Percentiles rank a stretch among this genome's conserved stretches.
phyloP scores from a whole-genome alignment of 2,797 vertebrate species.

The Characodon lateralis region DNA sequence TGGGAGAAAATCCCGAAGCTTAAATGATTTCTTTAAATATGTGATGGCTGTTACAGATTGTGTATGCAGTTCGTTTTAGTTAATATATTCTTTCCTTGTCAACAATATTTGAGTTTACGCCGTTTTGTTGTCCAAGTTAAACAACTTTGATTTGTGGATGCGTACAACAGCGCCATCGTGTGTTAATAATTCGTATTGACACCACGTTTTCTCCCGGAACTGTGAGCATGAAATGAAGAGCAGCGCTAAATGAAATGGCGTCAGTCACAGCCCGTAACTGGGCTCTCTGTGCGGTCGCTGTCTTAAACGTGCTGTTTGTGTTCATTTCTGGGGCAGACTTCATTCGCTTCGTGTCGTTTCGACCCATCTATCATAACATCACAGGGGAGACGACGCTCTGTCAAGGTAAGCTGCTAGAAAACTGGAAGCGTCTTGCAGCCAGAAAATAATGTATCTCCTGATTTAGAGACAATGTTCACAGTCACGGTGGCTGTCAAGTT shows the following conservation, averaged over 20 bases:
- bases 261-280: constrained; percentile 64
- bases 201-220: constrained; percentile 56
- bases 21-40: no score
- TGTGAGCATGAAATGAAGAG: constrained; percentile 48
- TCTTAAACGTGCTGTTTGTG: constrained; percentile 84
- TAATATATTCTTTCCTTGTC: not conserved
- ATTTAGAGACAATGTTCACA: not conserved
- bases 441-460: not conserved
- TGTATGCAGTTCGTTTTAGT: not conserved
- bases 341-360: constrained; percentile 87
- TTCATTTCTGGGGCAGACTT: constrained; percentile 88
- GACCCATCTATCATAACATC: constrained; percentile 85
- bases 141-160: not conserved
- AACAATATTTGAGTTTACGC: not conserved
- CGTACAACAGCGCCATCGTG: constrained; percentile 25
- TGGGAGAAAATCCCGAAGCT: not conserved
- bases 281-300: constrained; percentile 70
- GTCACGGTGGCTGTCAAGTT: no score
- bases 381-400: constrained; percentile 80
- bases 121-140: not conserved
- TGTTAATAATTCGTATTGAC: constrained; percentile 1
- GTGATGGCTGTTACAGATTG: not conserved
- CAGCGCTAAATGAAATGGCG: constrained; percentile 77
- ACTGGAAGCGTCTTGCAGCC: not conserved
- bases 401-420: constrained; percentile 67